phyloP scores from a whole-genome alignment of 2,888 invertebrate species.

The Drosophila fulvimacula region DNA sequence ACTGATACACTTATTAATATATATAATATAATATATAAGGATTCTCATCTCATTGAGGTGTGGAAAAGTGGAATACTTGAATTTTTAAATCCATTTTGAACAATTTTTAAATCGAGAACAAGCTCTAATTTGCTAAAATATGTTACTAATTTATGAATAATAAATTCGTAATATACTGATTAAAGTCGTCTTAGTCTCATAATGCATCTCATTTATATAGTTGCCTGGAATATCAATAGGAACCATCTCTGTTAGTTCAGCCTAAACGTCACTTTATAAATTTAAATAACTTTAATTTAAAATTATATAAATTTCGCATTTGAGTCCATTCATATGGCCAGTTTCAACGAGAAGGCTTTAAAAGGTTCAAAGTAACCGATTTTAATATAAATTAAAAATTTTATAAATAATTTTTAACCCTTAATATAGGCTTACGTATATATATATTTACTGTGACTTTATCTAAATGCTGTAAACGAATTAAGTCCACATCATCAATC shows the following conservation, averaged over 20 bases:
- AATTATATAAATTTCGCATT: background rate
- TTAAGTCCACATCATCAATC: constrained; percentile 71
- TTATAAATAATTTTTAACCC: constrained; percentile 12
- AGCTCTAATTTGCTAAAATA: no score
- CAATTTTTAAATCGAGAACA: no score
- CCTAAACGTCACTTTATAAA: background rate
- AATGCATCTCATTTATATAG: background rate
- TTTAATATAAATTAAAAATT: constrained; percentile 13
- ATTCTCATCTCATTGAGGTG: background rate
- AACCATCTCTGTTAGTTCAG: background rate
- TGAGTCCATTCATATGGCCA: background rate
- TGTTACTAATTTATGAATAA: no score
- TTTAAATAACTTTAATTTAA: background rate
- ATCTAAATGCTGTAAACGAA: constrained; percentile 38
- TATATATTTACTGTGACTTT: constrained; percentile 23
- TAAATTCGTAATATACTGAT: no score
- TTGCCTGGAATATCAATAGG: background rate
- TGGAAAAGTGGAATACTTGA: background rate
- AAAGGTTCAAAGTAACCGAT: background rate
- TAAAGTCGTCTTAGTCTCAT: no score
- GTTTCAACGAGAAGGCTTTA: background rate
- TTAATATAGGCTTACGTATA: background rate
- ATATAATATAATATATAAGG: no score
- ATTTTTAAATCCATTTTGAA: background rate
- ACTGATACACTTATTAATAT: no score